Base-by-base conservation (phyloP, 2,797 vertebrate species). In the Coluber constrictor region DNA sequence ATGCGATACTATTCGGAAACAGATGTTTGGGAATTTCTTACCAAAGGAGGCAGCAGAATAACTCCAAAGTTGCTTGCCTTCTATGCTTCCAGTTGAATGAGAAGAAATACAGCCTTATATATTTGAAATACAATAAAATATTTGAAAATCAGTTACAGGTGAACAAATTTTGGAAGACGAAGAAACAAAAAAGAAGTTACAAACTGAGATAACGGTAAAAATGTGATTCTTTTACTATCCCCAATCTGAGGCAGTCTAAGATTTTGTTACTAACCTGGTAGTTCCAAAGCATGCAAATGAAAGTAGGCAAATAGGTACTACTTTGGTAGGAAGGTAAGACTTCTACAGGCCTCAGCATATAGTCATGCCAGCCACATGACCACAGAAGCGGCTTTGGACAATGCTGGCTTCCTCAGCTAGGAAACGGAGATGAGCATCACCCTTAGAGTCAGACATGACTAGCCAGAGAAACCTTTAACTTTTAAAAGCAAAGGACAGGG, bases 121-220 rank as follows among this genome's bases (percentile, higher is more conserved):
- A 27, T 54, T 87, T 61, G 25, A 89, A 32, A 3, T 54, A 8
- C 95, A 90, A 56, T 88, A 91, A 57, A 12, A 12, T 37, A 88
- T n/a, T 87, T 93, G 3, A 93, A 37, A 86, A n/a, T 96, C 87
- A 93, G 92, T 96, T 97, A 95, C 96, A 98, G 98, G 95, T 86
- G 93, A n/a, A 56, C 94, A 90, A 23, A 93, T 96, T 32, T 59
- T 97, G 93, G 93, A 96, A 25, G 92, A 96, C 23, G 94, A 94
- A 83, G 89, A 97, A 20, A 94, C 96, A 83, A 54, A 47, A 11
- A 61, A 15, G 16, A 88, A 94, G 0, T 93, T 91, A 61, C 96
- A 90, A 87, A 56, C 70, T 55, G 97, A 97, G 88, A 97, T 97
- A 20, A 93, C 1, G 94, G 98, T 98, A 94, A 97, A 97, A 55